These are phyloP conservation scores for Botrylloides violaceus DNA, from an alignment of 23 tunicate species.

Conservation along the genomic window DNA sequence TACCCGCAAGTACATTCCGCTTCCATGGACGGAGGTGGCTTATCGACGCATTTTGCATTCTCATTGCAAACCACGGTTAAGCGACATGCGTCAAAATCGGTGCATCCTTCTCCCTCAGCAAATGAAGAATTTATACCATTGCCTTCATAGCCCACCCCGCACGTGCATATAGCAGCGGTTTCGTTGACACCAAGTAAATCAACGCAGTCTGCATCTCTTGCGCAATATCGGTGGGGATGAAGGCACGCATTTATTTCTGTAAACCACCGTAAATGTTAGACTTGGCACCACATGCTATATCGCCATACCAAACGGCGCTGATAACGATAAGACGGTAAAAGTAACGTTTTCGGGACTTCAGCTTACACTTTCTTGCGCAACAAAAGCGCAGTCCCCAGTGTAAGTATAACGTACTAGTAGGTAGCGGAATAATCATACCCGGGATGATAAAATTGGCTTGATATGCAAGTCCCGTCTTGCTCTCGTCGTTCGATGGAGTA, in stretches of 20 bases:
- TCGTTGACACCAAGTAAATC: not conserved
- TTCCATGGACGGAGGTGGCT: not conserved
- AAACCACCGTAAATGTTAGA: too few species aligned
- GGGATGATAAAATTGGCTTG: not conserved
- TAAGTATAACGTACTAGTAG: too few species aligned
- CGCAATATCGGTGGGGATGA: constrained; percentile 6
- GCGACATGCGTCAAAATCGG: not conserved
- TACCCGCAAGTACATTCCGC: not conserved
- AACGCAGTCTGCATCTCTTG: not conserved
- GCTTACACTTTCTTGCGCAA: too few species aligned
- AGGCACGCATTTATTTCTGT: constrained; percentile 8
- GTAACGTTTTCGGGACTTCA: too few species aligned
- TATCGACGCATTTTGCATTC: constrained; percentile 1
- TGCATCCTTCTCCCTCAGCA: not conserved
- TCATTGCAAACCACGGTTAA: not conserved
- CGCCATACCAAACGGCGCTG: too few species aligned
- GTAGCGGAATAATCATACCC: too few species aligned
- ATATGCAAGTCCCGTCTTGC: not conserved
- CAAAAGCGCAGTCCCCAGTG: too few species aligned
- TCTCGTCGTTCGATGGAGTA: not conserved
- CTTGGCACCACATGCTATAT: too few species aligned
- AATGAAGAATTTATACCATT: constrained; percentile 5
- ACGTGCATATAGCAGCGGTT: not conserved
- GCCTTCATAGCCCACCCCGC: not conserved
- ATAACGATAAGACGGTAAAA: too few species aligned